Evolutionary conservation across 2,888 invertebrate species (phyloP), one percentile per base, ranked within the genome.

Genomic region (Drosophila cracens): DNA sequence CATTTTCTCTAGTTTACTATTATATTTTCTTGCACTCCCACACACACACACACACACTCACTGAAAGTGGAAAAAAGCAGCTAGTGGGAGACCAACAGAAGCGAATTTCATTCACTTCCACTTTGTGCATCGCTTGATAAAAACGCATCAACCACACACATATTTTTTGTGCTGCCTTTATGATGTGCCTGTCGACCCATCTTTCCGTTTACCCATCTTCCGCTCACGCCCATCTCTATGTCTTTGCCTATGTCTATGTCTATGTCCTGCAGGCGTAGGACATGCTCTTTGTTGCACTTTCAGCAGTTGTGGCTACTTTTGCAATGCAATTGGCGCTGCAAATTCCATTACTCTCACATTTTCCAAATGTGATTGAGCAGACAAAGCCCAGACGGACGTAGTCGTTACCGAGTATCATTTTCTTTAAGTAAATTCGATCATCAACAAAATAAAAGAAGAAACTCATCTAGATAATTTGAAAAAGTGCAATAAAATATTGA

Each of bases 1-100:
- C 85, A 83, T 83, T 80, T 83, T 79, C 38, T 76, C 76, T 82
- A 82, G 85, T 84, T 84, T 83, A 83, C 82, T 84, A 84, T 84
- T 83, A 84, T 83, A 79, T 83, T 84, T 84, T 76, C 73, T 70
- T 73, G 67, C 66, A 70, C 69, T 62, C 80, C 38, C 76, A 46
- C 82, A 75, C 68, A 58, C 29, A 57, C 38, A 11, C 36, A 66
- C 52, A 33, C 21, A 25, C 4, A 43, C 18, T 27, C 10, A 16
- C 27, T 25, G 18, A 43, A 4, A 38, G 40, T 59, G 8, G 16
- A n/a, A 18, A 16, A 36, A 52, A 25, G 51, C 16, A 11, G 40
- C 46, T 49, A 53, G 21, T 43, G 43, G 21, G 43, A 43, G 43
- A 25, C 46, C 46, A 53, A 64, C 27, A 36, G 46, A 51, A 25